A percentile compares a stretch with the other conserved stretches of the same genome.
Conservation (phyloP, 2,888 invertebrate genomes). For the Agapostemon virescens region DNA sequence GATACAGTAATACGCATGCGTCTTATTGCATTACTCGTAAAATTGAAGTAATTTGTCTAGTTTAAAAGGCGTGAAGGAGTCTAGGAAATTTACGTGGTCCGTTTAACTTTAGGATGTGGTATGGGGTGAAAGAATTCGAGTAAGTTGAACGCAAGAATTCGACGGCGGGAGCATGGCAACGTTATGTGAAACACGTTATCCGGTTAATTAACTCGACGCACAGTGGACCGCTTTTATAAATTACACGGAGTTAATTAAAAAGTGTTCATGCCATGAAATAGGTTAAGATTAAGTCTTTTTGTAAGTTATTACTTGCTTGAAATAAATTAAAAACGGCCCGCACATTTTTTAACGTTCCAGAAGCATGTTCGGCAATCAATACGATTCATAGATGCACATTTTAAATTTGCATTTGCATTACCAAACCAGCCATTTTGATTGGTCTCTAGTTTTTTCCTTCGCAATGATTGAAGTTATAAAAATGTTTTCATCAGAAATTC, state of each 20-base stretch:
- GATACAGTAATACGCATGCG: too few species aligned
- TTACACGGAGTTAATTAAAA: not conserved
- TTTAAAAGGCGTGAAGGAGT: not conserved
- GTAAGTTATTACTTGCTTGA: too few species aligned
- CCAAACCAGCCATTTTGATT: too few species aligned
- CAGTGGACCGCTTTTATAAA: not conserved
- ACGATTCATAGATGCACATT: too few species aligned
- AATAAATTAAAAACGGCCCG: too few species aligned
- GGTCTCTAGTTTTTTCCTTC: too few species aligned
- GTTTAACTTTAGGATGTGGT: not conserved
- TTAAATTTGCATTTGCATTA: too few species aligned
- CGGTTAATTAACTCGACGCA: constrained; percentile 17
- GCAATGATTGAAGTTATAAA: too few species aligned
- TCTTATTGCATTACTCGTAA: not conserved
- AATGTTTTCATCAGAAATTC: too few species aligned
- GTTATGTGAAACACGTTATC: constrained; percentile 12
- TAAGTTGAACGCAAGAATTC: constrained; percentile 8
- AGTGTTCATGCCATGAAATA: not conserved
- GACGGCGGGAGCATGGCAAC: not conserved
- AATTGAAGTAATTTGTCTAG: not conserved
- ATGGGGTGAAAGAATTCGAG: not conserved
- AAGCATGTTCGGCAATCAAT: too few species aligned
- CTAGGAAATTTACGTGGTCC: not conserved
- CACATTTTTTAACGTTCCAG: too few species aligned
- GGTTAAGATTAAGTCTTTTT: too few species aligned